Conservation (phyloP, 2,797 vertebrate genomes). For the Valencia hispanica region DNA sequence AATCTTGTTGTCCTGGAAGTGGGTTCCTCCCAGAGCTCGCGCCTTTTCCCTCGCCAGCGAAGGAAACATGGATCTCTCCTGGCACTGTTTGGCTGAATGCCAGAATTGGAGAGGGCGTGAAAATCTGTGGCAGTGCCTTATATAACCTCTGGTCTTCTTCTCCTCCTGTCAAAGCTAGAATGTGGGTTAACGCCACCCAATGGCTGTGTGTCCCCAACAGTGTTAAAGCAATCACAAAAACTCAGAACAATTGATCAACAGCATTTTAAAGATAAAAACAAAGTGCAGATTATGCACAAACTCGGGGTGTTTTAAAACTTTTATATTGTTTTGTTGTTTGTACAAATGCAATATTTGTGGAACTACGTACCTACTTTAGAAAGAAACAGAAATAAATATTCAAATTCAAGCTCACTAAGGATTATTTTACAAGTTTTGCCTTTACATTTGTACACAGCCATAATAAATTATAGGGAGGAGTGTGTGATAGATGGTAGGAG, state of each 20-base stretch:
- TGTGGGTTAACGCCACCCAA: too few species aligned
- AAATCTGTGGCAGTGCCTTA: too few species aligned
- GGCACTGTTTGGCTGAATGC: too few species aligned
- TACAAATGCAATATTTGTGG: not conserved
- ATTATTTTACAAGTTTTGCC: slow-evolving; percentile 33
- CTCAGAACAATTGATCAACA: not conserved
- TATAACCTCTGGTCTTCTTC: too few species aligned
- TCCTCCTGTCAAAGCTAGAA: too few species aligned
- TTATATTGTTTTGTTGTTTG: not conserved
- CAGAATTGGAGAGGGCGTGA: too few species aligned
- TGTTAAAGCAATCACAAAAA: not conserved
- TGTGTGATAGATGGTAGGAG: slow-evolving; percentile 25
- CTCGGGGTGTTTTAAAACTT: not conserved
- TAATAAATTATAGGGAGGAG: slow-evolving; percentile 12
- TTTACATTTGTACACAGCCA: slow-evolving; percentile 33
- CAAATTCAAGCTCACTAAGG: slow-evolving; percentile 16
- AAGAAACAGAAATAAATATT: not conserved
- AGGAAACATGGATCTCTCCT: too few species aligned
- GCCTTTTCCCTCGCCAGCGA: too few species aligned
- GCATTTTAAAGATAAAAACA: not conserved
- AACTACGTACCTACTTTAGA: not conserved
- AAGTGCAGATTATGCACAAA: not conserved
- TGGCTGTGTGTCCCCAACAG: too few species aligned
- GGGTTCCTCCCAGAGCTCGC: too few species aligned
- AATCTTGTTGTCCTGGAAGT: too few species aligned